A percentile compares a stretch with the other conserved stretches of the same genome.
Conservation (phyloP, 2,113 vertebrate species). For the Varanus salvator region DNA sequence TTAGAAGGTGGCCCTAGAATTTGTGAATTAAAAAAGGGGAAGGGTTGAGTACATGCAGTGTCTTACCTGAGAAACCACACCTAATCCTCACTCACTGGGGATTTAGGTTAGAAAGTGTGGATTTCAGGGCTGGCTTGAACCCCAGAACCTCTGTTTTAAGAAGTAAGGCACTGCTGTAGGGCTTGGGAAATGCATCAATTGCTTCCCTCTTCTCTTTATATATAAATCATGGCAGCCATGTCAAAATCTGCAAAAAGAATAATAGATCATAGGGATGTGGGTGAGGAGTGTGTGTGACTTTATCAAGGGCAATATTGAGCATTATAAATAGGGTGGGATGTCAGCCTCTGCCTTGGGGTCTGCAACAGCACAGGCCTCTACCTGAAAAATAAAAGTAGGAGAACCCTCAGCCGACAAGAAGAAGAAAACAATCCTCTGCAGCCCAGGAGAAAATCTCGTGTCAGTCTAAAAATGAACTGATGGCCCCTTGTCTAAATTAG, state of each 20-base stretch:
- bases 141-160: background rate
- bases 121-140: background rate
- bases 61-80: background rate
- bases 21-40: background rate
- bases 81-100: background rate
- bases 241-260: background rate
- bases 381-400: background rate
- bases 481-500: background rate
- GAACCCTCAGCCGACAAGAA: background rate
- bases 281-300: background rate
- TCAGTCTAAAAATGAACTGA: background rate
- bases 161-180: background rate
- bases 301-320: background rate
- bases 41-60: background rate
- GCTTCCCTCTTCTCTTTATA: background rate
- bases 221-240: slow-evolving; percentile 3
- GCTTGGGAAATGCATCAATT: background rate
- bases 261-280: background rate
- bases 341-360: background rate
- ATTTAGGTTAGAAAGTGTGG: background rate
- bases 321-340: background rate
- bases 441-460: background rate
- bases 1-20: background rate
- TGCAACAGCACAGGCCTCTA: background rate
- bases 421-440: background rate